Evolutionary conservation across 2,797 vertebrate genomes (phyloP).

Genomic region (Tokudaia tokunoshimensis): DNA sequence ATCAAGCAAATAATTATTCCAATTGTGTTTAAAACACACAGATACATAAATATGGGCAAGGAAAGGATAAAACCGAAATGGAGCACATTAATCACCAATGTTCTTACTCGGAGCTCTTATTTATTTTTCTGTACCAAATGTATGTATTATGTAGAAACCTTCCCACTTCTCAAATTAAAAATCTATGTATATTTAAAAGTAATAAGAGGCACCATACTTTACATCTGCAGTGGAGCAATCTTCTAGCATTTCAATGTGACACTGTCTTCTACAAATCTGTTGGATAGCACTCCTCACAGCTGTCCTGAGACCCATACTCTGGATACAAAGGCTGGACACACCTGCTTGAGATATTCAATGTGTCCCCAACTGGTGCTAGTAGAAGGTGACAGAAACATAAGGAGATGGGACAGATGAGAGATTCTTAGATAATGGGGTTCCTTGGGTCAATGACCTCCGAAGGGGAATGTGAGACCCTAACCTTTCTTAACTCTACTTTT

Average conservation of each 20-base stretch:
- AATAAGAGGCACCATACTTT: neutral
- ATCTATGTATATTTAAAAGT: neutral
- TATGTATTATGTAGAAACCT: neutral
- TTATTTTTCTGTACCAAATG: constrained; percentile 31
- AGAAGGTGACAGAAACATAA: neutral
- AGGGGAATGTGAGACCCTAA: neutral
- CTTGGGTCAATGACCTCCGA: neutral
- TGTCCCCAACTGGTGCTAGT: neutral
- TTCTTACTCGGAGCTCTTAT: neutral
- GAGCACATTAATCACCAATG: constrained; percentile 13
- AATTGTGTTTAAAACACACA: constrained; percentile 50
- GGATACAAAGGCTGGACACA: neutral
- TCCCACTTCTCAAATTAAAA: neutral
- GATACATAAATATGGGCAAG: neutral
- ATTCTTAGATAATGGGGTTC: neutral
- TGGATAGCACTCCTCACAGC: neutral
- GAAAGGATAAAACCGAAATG: neutral
- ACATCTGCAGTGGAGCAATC: neutral
- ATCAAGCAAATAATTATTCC: constrained; percentile 53
- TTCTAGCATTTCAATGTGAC: neutral
- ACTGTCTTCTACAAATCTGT: neutral
- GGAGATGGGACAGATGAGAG: neutral
- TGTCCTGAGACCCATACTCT: neutral
- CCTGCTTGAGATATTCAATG: neutral
- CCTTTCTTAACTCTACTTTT: neutral